Percentiles rank a stretch among this genome's conserved stretches.
These are phyloP conservation scores for Phrynocephalus forsythii DNA, from an alignment of 2,797 vertebrate species.

Conservation along the genomic window DNA sequence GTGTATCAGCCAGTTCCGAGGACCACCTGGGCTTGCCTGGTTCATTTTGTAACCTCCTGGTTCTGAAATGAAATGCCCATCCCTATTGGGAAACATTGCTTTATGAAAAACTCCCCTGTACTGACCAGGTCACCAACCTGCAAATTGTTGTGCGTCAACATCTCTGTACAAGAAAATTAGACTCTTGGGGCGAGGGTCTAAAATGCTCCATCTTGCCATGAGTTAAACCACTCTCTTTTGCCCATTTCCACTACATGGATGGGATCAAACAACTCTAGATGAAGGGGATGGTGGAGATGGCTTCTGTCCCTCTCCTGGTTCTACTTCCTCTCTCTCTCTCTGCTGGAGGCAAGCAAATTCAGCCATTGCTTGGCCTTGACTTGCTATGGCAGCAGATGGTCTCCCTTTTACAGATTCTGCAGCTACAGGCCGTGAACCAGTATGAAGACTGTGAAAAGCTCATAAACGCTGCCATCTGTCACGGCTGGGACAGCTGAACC, in stretches of 20 bases:
- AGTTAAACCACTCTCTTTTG: constrained; percentile 14
- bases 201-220: too few species aligned
- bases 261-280: background rate
- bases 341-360: background rate
- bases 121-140: too few species aligned
- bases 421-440: constrained; percentile 50
- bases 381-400: constrained; percentile 71
- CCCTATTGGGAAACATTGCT: too few species aligned
- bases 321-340: background rate
- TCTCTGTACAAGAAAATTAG: too few species aligned
- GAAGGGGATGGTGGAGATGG: background rate
- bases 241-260: background rate
- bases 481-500: constrained; percentile 60
- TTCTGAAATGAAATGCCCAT: too few species aligned
- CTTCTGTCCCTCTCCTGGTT: background rate
- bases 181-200: too few species aligned
- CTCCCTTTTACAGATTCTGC: constrained; percentile 49
- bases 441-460: constrained; percentile 57
- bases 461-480: constrained; percentile 72
- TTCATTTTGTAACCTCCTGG: too few species aligned
- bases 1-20: too few species aligned
- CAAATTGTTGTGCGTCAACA: too few species aligned
- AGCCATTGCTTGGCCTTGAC: constrained; percentile 36
- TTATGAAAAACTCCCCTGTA: too few species aligned
- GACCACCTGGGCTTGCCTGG: too few species aligned